Base-by-base conservation (phyloP, 2,797 vertebrate species). In the Halcyon smyrnensis region DNA sequence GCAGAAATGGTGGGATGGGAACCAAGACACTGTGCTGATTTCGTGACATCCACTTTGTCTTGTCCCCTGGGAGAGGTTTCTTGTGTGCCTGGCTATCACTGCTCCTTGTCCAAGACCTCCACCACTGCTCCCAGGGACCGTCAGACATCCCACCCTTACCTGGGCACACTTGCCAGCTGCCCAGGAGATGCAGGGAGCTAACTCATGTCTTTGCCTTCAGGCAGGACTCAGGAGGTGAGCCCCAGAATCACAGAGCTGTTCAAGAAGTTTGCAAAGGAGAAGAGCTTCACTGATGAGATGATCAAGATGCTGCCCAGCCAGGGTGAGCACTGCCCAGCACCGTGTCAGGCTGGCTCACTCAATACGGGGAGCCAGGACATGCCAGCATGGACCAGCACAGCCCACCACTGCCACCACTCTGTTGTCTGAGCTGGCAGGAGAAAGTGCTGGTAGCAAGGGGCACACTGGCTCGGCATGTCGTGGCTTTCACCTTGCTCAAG, bases 301-400 rank as follows among this genome's bases (percentile, higher is more conserved):
- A 70, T 90, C 78, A 28, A 1, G 70, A 80, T 93, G 3, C 83
- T 96, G 51, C 90, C 94, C 41, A 82, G 86, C 2, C 93, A 96
- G 64, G 95, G 96, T 97, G 53, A 96, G 96, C 36, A 43, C 13
- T 57, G 51, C 43, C 63, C n/a, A 69, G 39, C 41, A 3, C 32
- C 1, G 0, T 3, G 15, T 37, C 1, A 0, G 37, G 13, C 28
- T 32, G 53, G 32, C 11, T 50, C 8, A 3, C 46, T 28, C 5
- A 1, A 9, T 15, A 15, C 1, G 3, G 48, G 80, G 34, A 79
- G 51, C 17, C 23, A 43, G 57, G 46, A 20, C 8, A 3, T 1
- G 1, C 21, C 2, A 3, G 34, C 64, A 67, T 69, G 54, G 79
- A 63, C n/a, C 57, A 46, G 45, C 37, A 63, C 15, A 3, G 51